Evolutionary conservation across 2,113 vertebrate genomes (phyloP).

Genomic region (Cynopterus brachyotis): DNA sequence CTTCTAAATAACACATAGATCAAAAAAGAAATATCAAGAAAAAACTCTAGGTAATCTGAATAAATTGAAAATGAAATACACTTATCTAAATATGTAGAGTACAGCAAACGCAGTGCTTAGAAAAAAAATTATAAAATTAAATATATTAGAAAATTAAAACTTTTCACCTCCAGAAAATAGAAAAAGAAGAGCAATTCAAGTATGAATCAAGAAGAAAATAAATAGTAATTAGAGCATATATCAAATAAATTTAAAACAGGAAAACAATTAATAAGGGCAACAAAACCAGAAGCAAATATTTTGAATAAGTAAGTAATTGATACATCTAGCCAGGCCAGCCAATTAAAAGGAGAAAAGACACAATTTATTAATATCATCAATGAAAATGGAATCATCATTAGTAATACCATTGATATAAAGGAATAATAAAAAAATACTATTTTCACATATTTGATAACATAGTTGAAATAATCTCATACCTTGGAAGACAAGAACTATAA

Average conservation of each 20-base stretch:
- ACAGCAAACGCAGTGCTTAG: not conserved
- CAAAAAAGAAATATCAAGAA: not conserved
- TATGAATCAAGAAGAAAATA: not conserved
- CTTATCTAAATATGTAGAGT: not conserved
- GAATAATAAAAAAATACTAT: not conserved
- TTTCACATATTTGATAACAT: not conserved
- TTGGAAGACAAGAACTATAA: not conserved
- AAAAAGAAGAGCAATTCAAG: not conserved
- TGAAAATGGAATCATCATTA: not conserved
- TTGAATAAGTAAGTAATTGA: not conserved
- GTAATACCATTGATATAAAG: not conserved
- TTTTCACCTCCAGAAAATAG: not conserved
- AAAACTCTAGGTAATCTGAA: not conserved
- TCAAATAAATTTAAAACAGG: not conserved
- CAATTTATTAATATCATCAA: not conserved
- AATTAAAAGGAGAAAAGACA: not conserved
- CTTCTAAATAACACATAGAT: not conserved
- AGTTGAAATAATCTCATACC: not conserved
- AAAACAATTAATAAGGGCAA: not conserved
- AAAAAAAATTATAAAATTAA: not conserved
- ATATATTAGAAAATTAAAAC: not conserved
- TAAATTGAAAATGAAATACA: not conserved
- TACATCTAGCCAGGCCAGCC: not conserved
- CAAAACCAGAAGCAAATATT: not conserved
- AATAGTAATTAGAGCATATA: not conserved